A percentile compares a stretch with the other conserved stretches of the same genome.
phyloP scores from a whole-genome alignment of 2,113 vertebrate genomes.

The Aythya baeri region DNA sequence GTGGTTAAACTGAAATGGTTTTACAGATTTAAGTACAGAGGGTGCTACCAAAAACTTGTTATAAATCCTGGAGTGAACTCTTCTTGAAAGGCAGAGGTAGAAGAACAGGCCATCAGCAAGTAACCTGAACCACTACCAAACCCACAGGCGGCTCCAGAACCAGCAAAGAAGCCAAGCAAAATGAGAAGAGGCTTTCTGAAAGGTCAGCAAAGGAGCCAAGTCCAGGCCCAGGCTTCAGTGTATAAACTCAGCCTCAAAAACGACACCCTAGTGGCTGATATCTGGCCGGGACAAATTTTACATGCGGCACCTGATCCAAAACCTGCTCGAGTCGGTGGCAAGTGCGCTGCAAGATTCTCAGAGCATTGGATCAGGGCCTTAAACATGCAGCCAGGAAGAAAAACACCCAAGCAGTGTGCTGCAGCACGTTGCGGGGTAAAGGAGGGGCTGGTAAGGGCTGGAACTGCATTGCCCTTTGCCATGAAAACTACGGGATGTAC shows the following conservation, averaged over 20 bases:
- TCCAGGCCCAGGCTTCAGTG: not conserved
- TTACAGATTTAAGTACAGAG: conserved; percentile 6
- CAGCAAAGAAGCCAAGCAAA: not conserved
- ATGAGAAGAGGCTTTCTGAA: not conserved
- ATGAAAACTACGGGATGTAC: not conserved
- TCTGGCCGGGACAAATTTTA: not conserved
- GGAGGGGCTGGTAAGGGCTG: not conserved
- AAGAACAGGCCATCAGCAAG: conserved; percentile 1
- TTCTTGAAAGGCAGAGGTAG: conserved; percentile 31
- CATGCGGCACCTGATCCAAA: not conserved
- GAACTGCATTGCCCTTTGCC: accelerated
- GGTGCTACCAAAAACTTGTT: conserved; percentile 34
- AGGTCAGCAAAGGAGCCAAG: conserved; percentile 17
- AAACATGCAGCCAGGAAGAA: not conserved
- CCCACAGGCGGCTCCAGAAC: conserved; percentile 14
- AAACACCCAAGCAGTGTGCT: not conserved
- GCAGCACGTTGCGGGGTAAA: not conserved
- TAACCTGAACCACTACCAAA: conserved; percentile 24
- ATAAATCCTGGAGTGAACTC: conserved; percentile 30
- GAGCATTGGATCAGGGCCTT: not conserved
- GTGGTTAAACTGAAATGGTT: conserved; percentile 57
- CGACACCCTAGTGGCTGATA: not conserved
- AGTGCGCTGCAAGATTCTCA: not conserved
- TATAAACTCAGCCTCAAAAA: not conserved
- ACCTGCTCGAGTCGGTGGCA: not conserved